phyloP scores from a whole-genome alignment of 2,113 vertebrate genomes.

The Burhinus bistriatus region DNA sequence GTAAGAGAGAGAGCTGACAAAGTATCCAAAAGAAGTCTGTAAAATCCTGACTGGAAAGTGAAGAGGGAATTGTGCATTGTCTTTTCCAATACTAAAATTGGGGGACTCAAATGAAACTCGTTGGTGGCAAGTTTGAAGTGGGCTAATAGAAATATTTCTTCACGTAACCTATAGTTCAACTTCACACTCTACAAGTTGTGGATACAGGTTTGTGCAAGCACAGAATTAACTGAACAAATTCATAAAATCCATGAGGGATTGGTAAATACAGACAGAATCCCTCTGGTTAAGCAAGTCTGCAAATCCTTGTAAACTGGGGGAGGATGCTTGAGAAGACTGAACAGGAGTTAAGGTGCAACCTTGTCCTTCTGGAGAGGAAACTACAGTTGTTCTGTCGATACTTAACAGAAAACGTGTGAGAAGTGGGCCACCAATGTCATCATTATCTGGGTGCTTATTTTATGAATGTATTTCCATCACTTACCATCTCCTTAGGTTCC shows the following conservation, averaged over 20 bases:
- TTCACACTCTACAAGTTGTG: not conserved
- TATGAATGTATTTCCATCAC: not conserved
- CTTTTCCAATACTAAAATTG: not conserved
- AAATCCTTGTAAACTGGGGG: not conserved
- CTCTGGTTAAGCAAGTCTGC: not conserved
- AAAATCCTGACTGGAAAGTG: not conserved
- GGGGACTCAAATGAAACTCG: not conserved
- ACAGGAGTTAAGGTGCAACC: not conserved
- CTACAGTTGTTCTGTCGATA: fast-evolving
- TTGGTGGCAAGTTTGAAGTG: not conserved
- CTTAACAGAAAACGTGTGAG: not conserved
- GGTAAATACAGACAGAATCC: not conserved
- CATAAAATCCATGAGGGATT: not conserved
- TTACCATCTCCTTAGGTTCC: fast-evolving
- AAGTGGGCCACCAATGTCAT: not conserved
- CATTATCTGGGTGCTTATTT: not conserved
- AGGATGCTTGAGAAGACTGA: not conserved
- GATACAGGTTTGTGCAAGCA: fast-evolving
- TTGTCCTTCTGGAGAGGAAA: not conserved
- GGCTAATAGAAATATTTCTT: not conserved
- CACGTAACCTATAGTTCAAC: fast-evolving
- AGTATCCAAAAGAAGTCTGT: not conserved
- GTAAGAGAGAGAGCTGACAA: not conserved
- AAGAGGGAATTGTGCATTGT: not conserved
- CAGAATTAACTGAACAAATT: not conserved